These are phyloP conservation scores for Phoronis australis DNA, from an alignment of 2,888 invertebrate species.

Conservation along the genomic window DNA sequence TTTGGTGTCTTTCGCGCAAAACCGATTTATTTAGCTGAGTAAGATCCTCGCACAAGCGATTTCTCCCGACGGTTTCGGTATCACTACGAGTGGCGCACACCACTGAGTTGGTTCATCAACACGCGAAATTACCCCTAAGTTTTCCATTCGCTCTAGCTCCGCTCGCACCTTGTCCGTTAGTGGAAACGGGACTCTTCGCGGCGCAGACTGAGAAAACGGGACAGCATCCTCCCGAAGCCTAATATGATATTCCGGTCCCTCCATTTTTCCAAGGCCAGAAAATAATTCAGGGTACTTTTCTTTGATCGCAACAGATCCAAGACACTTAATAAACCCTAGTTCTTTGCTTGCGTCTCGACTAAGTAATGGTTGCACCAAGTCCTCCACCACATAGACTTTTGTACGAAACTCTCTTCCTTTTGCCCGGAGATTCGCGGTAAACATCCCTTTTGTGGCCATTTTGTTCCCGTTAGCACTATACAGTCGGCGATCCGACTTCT, in stretches of 20 bases:
- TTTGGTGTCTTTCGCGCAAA: slow-evolving; percentile 6
- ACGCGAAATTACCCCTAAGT: slow-evolving; percentile 26
- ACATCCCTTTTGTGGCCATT: no score
- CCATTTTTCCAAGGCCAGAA: slow-evolving; percentile 9
- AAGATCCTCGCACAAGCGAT: slow-evolving; percentile 14
- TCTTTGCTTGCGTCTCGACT: no score
- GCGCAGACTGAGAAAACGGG: slow-evolving; percentile 29
- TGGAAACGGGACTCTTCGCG: slow-evolving; percentile 38
- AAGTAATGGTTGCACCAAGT: no score
- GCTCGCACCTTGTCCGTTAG: slow-evolving; percentile 28
- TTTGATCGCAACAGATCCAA: no score
- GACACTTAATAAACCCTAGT: no score
- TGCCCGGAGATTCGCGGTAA: no score
- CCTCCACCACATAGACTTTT: no score
- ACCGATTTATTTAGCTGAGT: slow-evolving; percentile 12
- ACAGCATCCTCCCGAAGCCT: slow-evolving; percentile 16
- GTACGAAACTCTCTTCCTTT: no score
- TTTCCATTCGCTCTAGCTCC: slow-evolving; percentile 31
- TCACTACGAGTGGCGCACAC: slow-evolving; percentile 44
- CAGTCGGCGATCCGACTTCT: no score
- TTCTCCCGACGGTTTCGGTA: slow-evolving; percentile 18
- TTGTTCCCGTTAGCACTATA: no score
- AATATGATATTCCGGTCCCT: slow-evolving; percentile 15
- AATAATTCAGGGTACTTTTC: slow-evolving; percentile 10
- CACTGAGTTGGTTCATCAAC: slow-evolving; percentile 38